Conservation (phyloP, 2,888 invertebrate species). For the Linnaemya vulpina region DNA sequence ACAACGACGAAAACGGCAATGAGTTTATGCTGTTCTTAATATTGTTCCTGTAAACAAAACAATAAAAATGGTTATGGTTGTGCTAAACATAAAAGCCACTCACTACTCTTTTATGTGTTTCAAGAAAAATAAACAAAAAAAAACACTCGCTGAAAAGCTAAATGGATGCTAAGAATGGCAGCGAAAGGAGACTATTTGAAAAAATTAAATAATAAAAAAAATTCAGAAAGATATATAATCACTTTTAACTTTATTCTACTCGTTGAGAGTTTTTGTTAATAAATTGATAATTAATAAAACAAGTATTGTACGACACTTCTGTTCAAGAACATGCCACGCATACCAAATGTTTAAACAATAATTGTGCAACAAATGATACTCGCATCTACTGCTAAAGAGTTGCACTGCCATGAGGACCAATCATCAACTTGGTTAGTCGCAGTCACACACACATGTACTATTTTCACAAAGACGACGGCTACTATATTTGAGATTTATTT, state of each 20-base stretch:
- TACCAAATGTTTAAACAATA: conserved; percentile 74
- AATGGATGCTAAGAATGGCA: conserved; percentile 21
- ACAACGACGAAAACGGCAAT: conserved; percentile 58
- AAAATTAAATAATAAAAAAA: conserved; percentile 16
- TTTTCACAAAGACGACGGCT: conserved; percentile 11
- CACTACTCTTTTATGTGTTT: conserved; percentile 29
- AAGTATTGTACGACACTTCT: conserved; percentile 79
- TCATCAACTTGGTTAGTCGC: conserved; percentile 18
- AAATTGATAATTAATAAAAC: conserved; percentile 81
- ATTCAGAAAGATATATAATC: conserved; percentile 40
- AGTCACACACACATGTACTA: background rate
- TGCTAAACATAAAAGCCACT: conserved; percentile 65
- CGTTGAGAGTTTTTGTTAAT: conserved; percentile 74
- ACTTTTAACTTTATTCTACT: conserved; percentile 50
- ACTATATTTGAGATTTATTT: conserved; percentile 61
- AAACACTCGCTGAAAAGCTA: conserved; percentile 6
- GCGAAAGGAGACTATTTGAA: conserved; percentile 14
- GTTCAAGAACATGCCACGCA: conserved; percentile 75
- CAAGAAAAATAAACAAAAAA: conserved; percentile 19
- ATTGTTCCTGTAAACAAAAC: conserved; percentile 58
- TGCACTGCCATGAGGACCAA: background rate
- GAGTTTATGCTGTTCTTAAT: conserved; percentile 35
- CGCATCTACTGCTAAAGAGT: conserved; percentile 27
- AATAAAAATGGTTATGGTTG: conserved; percentile 68
- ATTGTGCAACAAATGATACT: conserved; percentile 62